A percentile compares a stretch with the other conserved stretches of the same genome.
phyloP scores from a whole-genome alignment of 2,113 vertebrate genomes.

The Chloebia gouldiae region DNA sequence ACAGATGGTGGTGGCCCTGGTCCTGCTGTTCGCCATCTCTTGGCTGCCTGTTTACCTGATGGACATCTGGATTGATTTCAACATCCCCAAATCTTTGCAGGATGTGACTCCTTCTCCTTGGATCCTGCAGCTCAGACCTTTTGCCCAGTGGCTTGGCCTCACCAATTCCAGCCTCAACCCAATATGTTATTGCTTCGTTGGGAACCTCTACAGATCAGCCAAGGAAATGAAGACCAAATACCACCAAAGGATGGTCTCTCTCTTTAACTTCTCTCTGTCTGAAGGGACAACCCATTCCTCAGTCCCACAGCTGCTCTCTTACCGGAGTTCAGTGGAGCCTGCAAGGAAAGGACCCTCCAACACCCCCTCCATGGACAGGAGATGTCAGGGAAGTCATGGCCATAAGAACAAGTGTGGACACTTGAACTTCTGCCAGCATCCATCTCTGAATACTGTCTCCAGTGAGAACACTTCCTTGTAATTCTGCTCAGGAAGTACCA shows the following conservation, averaged over 20 bases:
- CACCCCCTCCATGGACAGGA: not conserved
- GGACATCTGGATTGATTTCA: slow-evolving; percentile 88
- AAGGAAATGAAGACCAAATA: slow-evolving; percentile 85
- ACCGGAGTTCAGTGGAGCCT: slow-evolving; percentile 6
- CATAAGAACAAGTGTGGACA: slow-evolving; percentile 54
- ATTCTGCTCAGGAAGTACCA: slow-evolving; percentile 6
- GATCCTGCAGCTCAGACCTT: slow-evolving; percentile 86
- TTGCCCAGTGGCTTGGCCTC: slow-evolving; percentile 90
- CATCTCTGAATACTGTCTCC: slow-evolving; percentile 36
- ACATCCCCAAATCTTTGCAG: slow-evolving; percentile 67
- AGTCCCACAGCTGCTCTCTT: slow-evolving; percentile 55
- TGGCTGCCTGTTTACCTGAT: slow-evolving; percentile 89
- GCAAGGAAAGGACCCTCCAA: not conserved
- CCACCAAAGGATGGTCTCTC: slow-evolving; percentile 79
- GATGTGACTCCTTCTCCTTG: slow-evolving; percentile 78
- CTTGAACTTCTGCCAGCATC: slow-evolving; percentile 55
- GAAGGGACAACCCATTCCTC: slow-evolving; percentile 49
- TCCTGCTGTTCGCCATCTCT: slow-evolving; percentile 85
- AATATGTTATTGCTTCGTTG: slow-evolving; percentile 91
- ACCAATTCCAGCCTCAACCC: slow-evolving; percentile 94
- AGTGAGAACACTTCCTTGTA: slow-evolving; percentile 54
- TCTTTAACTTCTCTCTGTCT: slow-evolving; percentile 77
- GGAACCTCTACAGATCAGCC: slow-evolving; percentile 85
- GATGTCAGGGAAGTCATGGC: slow-evolving; percentile 57
- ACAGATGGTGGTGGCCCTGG: slow-evolving; percentile 89